Evolutionary conservation across 2,888 invertebrate genomes (phyloP).

Genomic region (Aquatica leii): DNA sequence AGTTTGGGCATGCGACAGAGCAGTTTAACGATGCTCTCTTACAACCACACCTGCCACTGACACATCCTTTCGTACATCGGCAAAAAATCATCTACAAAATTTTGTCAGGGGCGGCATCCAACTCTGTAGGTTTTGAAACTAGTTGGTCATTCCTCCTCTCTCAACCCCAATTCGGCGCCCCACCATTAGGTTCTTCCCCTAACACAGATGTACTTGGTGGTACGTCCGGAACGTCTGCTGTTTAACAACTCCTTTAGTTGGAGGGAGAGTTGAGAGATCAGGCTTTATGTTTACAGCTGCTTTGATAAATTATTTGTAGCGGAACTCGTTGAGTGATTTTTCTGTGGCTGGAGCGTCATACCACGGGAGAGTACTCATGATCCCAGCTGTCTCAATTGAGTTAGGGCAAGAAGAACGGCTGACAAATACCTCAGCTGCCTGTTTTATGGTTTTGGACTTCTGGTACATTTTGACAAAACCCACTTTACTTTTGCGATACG

Average conservation of each 20-base stretch:
- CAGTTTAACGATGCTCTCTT: slow-evolving; percentile 19
- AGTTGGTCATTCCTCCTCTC: background rate
- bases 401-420: background rate
- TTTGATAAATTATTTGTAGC: slow-evolving; percentile 10
- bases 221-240: slow-evolving; percentile 15
- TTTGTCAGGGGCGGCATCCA: background rate
- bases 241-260: slow-evolving; percentile 6
- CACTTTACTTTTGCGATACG: too few relatives aligned
- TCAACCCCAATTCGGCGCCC: background rate
- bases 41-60: slow-evolving; percentile 18
- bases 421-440: background rate
- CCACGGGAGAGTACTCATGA: too few relatives aligned
- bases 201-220: slow-evolving; percentile 14
- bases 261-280: slow-evolving; percentile 7
- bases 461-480: slow-evolving; percentile 18
- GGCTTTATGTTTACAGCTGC: slow-evolving; percentile 7
- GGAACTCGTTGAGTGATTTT: slow-evolving; percentile 12
- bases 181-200: background rate
- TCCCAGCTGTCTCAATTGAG: background rate
- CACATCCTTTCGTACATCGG: slow-evolving; percentile 13
- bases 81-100: slow-evolving; percentile 20
- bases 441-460: slow-evolving; percentile 16
- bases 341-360: too few relatives aligned
- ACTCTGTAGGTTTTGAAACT: background rate
- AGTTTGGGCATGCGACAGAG: background rate